Percentiles rank a stretch among this genome's conserved stretches.
phyloP scores from a whole-genome alignment of 2,113 vertebrate species.

The Scytalopus superciliaris region DNA sequence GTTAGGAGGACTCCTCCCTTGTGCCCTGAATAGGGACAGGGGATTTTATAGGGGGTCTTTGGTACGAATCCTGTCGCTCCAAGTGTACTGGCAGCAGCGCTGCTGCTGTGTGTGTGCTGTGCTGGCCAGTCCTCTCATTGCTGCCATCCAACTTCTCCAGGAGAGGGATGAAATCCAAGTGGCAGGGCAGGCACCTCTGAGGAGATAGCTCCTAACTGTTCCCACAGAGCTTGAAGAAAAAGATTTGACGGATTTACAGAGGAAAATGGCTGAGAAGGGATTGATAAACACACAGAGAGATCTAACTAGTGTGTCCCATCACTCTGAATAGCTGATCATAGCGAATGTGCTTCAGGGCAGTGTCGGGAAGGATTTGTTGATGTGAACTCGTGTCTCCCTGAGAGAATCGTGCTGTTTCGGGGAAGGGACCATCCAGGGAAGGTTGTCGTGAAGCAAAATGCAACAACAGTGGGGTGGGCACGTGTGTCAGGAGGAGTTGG shows the following conservation, averaged over 20 bases:
- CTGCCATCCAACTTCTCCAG: neutral
- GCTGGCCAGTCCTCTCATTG: neutral
- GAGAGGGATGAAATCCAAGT: neutral
- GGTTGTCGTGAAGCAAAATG: slow-evolving; percentile 1
- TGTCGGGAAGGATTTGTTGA: slow-evolving; percentile 68
- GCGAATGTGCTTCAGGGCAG: slow-evolving; percentile 54
- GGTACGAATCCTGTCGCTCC: fast-evolving
- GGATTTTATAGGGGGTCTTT: neutral
- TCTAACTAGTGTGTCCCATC: slow-evolving; percentile 70
- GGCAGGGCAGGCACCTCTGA: slow-evolving; percentile 59
- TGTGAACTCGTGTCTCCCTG: slow-evolving; percentile 57
- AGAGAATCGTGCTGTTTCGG: slow-evolving; percentile 47
- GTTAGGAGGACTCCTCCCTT: neutral
- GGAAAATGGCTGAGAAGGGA: slow-evolving; percentile 67
- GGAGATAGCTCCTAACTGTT: slow-evolving; percentile 58
- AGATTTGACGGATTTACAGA: slow-evolving; percentile 47
- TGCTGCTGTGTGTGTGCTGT: neutral
- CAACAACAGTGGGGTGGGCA: neutral
- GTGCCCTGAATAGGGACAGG: neutral
- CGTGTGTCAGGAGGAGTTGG: neutral
- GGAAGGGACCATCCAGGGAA: slow-evolving; percentile 37
- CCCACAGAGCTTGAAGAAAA: slow-evolving; percentile 54
- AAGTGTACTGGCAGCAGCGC: neutral
- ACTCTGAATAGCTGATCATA: slow-evolving; percentile 66
- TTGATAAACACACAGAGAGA: slow-evolving; percentile 65